Base-by-base conservation (phyloP, 1,140 invertebrate genomes). In the Drosophila kikkawai region DNA sequence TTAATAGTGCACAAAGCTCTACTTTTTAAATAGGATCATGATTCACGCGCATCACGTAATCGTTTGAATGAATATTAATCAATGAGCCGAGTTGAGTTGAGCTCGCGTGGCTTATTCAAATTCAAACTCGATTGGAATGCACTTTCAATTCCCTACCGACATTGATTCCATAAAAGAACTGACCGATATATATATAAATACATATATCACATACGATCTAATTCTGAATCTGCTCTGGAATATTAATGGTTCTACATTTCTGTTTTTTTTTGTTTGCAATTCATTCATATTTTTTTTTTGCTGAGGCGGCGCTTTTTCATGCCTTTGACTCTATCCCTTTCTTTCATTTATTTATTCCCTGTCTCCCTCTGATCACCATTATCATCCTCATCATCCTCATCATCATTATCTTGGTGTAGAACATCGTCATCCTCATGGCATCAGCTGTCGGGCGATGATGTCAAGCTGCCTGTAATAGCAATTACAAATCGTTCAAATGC, bases 401-500 rank as follows among this genome's bases (percentile, higher is more conserved):
- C 26, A 51, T 61, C 58, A 22, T 61, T 22, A 61, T 45, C 26
- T 12, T 55, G 11, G 7, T 36, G 32, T 22, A n/a, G 36, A 56
- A 56, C 53, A 61, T 56, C 37, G 56, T 41, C 69, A 48, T 74
- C 29, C 41, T 22, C 17, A 22, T 50, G 17, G 70, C 58, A 78
- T 79, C 75, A 79, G 75, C 75, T 79, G 76, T 64, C 76, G 61
- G 81, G 69, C 80, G 84, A 88, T 88, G 84, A 88, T 88, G 84
- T 88, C 83, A 87, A 87, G 79, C 67, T 42, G 69, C 59, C 57
- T 82, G 80, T 75, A 82, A 82, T 88, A 83, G 83, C 84, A 87
- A 88, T 87, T 87, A 88, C 76, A 87, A 86, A 87, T 77, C 55
- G 83, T 58, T 58, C 69, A 60, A 26, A 60, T 73, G 51, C 69